Evolutionary conservation across 2,797 vertebrate species (phyloP).

Genomic region (Darevskia mixta): DNA sequence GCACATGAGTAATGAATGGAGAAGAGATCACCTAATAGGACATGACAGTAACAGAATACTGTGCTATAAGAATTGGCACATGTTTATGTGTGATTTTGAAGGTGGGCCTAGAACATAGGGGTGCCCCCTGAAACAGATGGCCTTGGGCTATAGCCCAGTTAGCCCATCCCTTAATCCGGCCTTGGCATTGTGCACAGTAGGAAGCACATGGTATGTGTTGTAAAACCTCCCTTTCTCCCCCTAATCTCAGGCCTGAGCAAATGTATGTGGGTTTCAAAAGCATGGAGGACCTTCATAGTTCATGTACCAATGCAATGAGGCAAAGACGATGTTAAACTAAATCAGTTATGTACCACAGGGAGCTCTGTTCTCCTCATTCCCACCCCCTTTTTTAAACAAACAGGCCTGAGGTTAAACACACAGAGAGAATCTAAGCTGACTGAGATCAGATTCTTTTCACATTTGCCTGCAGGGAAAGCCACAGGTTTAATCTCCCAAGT

Average conservation of each 20-base stretch:
- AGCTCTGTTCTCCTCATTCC: neutral
- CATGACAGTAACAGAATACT: too few species aligned
- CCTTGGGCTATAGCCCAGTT: too few species aligned
- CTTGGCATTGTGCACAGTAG: too few species aligned
- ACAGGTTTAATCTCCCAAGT: neutral
- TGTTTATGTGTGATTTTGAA: too few species aligned
- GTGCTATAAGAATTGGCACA: too few species aligned
- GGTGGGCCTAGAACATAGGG: too few species aligned
- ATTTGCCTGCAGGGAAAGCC: constrained; percentile 29
- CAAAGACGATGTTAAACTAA: constrained; percentile 1
- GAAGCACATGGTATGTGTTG: neutral
- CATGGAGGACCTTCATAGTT: neutral
- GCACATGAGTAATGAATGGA: too few species aligned
- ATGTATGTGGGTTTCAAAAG: neutral
- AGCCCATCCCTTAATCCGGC: too few species aligned
- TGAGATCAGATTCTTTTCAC: constrained; percentile 7
- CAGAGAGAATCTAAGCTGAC: neutral
- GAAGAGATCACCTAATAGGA: too few species aligned
- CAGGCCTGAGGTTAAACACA: constrained; percentile 29
- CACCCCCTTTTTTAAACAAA: neutral
- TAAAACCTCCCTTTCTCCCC: neutral
- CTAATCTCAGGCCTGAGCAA: neutral
- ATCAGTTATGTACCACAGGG: neutral
- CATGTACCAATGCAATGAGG: neutral
- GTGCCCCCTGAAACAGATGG: too few species aligned